These are phyloP conservation scores for Dicyrtoma fusca DNA, from an alignment of 2,888 invertebrate species.

Conservation along the genomic window DNA sequence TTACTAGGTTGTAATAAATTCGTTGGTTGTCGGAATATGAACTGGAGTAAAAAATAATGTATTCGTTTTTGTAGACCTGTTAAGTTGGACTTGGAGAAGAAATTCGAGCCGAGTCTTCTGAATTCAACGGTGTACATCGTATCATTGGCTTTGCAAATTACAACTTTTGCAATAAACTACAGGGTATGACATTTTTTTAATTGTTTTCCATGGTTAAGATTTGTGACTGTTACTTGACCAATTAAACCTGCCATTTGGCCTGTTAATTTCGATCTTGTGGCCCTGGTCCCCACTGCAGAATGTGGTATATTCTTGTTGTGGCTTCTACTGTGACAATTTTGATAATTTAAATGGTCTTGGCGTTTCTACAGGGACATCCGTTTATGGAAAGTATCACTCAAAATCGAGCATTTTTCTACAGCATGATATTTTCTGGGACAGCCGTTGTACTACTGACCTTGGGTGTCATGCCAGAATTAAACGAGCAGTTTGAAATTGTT, in stretches of 20 bases:
- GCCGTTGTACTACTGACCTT: constrained; percentile 83
- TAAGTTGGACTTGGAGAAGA: constrained; percentile 74
- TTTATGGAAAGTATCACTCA: constrained; percentile 96
- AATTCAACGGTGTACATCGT: constrained; percentile 99
- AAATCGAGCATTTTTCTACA: constrained; percentile 90
- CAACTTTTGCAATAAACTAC: constrained; percentile 98
- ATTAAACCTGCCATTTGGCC: too few relatives aligned
- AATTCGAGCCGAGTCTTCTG: constrained; percentile 89
- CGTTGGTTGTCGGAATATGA: too few relatives aligned
- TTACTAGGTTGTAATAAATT: not conserved
- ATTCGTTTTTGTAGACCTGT: constrained; percentile 58
- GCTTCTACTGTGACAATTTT: too few relatives aligned
- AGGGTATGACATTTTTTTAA: too few relatives aligned
- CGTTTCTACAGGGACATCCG: constrained; percentile 79
- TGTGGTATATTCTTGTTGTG: too few relatives aligned
- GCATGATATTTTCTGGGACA: constrained; percentile 79
- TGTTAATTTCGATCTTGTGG: too few relatives aligned
- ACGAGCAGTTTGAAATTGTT: constrained; percentile 91
- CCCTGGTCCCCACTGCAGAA: too few relatives aligned
- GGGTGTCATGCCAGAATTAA: constrained; percentile 81
- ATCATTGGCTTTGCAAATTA: constrained; percentile 94
- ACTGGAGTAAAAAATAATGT: constrained; percentile 15
- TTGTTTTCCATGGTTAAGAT: too few relatives aligned
- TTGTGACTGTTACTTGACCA: too few relatives aligned
- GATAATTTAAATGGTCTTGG: too few relatives aligned